These are phyloP conservation scores for Oscheius onirici DNA, from an alignment of 2,888 invertebrate genomes.

Conservation along the genomic window DNA sequence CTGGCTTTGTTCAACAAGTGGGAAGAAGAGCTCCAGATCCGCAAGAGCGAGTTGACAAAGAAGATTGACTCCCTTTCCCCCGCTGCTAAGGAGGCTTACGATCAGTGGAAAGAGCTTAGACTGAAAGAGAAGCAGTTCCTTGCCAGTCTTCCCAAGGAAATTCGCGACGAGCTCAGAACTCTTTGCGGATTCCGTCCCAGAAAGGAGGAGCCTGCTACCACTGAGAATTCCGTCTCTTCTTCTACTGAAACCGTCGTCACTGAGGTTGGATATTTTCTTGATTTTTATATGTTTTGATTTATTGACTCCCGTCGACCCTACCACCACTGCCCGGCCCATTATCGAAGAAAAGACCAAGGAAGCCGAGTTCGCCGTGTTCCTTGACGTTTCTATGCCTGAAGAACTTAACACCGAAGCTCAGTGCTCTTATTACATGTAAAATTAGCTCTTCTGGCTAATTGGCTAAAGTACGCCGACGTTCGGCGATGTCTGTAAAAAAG, in stretches of 20 bases:
- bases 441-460: conserved; percentile 13
- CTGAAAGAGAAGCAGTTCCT: conserved; percentile 63
- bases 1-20: conserved; percentile 67
- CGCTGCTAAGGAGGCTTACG: conserved; percentile 64
- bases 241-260: conserved; percentile 36
- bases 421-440: conserved; percentile 49
- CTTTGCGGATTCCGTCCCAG: conserved; percentile 48
- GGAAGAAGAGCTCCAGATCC: conserved; percentile 62
- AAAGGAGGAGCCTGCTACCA: conserved; percentile 32
- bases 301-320: conserved; percentile 25
- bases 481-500: conserved; percentile 18
- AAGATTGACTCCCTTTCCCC: conserved; percentile 59
- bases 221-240: conserved; percentile 26
- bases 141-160: conserved; percentile 59
- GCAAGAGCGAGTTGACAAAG: conserved; percentile 59
- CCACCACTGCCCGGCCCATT: conserved; percentile 43
- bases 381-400: conserved; percentile 54
- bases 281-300: background rate
- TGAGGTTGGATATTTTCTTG: background rate
- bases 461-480: conserved; percentile 11
- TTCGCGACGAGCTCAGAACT: conserved; percentile 59
- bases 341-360: conserved; percentile 51
- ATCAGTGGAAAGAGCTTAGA: conserved; percentile 65
- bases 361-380: conserved; percentile 55
- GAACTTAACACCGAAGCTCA: conserved; percentile 52